Percentiles rank a stretch among this genome's conserved stretches.
Conservation (phyloP, 2,888 invertebrate species). For the Pediacus dermestoides region DNA sequence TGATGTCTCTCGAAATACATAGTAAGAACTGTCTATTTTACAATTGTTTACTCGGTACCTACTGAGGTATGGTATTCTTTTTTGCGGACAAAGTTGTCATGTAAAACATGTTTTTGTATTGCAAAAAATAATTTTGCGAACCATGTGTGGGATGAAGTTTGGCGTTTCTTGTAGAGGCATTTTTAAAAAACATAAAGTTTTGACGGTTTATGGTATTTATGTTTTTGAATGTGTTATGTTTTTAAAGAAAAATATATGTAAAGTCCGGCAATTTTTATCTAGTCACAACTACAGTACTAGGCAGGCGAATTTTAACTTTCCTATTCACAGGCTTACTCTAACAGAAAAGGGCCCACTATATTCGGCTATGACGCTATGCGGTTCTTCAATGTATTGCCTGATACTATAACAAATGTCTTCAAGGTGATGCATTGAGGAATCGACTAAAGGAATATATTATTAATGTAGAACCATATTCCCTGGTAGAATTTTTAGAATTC, state of each 20-base stretch:
- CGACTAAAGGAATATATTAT: background rate
- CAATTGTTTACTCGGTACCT: too few relatives aligned
- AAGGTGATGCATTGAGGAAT: background rate
- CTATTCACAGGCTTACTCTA: background rate
- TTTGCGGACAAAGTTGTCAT: background rate
- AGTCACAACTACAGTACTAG: background rate
- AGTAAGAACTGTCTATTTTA: too few relatives aligned
- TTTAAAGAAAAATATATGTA: background rate
- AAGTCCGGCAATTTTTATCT: background rate
- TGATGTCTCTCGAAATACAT: too few relatives aligned
- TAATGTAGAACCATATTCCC: background rate
- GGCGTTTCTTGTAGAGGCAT: background rate
- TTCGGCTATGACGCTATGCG: background rate
- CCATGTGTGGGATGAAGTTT: background rate
- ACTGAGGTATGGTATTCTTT: background rate
- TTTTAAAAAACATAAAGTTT: slow-evolving; percentile 1
- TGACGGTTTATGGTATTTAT: background rate
- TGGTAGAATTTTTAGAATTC: background rate
- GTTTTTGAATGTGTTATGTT: background rate
- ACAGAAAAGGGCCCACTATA: background rate
- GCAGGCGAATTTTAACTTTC: background rate
- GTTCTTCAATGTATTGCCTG: too few relatives aligned
- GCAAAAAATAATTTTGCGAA: slow-evolving; percentile 1
- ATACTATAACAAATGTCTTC: too few relatives aligned
- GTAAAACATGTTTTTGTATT: background rate